These are phyloP conservation scores for Cryptomyrus ogoouensis DNA, from an alignment of 2,113 vertebrate species.

Conservation along the genomic window DNA sequence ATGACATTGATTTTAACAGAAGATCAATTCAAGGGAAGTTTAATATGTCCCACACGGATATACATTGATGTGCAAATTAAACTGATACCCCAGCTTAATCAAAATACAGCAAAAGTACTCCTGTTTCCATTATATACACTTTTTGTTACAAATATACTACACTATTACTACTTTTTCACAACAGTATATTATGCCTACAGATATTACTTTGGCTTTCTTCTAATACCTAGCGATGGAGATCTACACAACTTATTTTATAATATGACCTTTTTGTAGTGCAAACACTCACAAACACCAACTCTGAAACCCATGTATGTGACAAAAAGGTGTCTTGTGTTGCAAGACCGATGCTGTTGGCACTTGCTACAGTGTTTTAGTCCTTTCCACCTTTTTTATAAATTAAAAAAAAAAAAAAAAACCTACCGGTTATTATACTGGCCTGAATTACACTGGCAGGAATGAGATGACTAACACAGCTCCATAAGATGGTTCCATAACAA, in stretches of 20 bases:
- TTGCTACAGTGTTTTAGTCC: not conserved
- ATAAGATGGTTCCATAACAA: not conserved
- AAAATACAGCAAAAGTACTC: not conserved
- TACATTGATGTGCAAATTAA: not conserved
- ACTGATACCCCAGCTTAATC: not conserved
- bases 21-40: not conserved
- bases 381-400: not conserved
- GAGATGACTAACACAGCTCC: not conserved
- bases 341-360: not conserved
- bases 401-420: not conserved
- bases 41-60: not conserved
- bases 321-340: not conserved
- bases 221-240: not conserved
- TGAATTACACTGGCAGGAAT: not conserved
- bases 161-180: not conserved
- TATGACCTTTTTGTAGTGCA: not conserved
- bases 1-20: not conserved
- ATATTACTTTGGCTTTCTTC: not conserved
- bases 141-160: not conserved
- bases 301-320: not conserved
- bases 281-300: not conserved
- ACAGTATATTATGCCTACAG: not conserved
- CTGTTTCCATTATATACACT: not conserved
- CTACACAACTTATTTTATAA: not conserved
- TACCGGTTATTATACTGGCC: not conserved